Conservation (phyloP, 1,140 invertebrate species). For the Drosophila subobscura region DNA sequence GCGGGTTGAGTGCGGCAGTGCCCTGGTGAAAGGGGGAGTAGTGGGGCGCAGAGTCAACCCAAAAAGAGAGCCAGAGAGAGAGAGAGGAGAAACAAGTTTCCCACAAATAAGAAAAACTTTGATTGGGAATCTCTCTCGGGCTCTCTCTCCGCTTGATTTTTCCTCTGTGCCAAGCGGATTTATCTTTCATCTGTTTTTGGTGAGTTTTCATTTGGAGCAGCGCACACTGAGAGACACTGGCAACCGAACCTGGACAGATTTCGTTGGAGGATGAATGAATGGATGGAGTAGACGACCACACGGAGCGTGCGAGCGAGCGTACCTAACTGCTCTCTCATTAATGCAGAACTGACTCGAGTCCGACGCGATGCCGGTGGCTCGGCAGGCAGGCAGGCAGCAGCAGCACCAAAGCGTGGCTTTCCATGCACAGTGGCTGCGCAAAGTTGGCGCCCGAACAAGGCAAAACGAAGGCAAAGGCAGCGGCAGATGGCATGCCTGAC, state of each 20-base stretch:
- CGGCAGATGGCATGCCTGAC: slow-evolving; percentile 18
- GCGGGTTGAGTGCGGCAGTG: background rate
- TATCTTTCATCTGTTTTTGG: background rate
- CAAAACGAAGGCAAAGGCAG: slow-evolving; percentile 15
- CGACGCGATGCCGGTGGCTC: slow-evolving; percentile 54
- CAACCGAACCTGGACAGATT: slow-evolving; percentile 13
- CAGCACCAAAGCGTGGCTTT: slow-evolving; percentile 73
- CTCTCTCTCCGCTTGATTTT: slow-evolving; percentile 45
- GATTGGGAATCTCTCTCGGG: slow-evolving; percentile 39
- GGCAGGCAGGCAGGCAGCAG: slow-evolving; percentile 14
- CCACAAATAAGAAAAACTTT: slow-evolving; percentile 51
- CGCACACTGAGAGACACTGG: slow-evolving; percentile 18
- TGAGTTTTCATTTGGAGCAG: slow-evolving; percentile 49
- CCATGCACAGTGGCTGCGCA: slow-evolving; percentile 68
- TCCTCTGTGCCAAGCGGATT: slow-evolving; percentile 9
- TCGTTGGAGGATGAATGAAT: slow-evolving; percentile 11
- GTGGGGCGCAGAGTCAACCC: no score
- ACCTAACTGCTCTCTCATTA: slow-evolving; percentile 81
- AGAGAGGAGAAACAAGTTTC: slow-evolving; percentile 47
- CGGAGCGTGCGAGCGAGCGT: slow-evolving; percentile 73
- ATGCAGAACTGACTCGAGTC: slow-evolving; percentile 74
- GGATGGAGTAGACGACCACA: slow-evolving; percentile 43
- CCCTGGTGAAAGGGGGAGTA: no score
- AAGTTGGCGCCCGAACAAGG: slow-evolving; percentile 51
- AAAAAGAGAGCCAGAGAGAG: slow-evolving; percentile 15